These are phyloP conservation scores for Cydia strobilella DNA, from an alignment of 1,140 invertebrate species.

Conservation along the genomic window DNA sequence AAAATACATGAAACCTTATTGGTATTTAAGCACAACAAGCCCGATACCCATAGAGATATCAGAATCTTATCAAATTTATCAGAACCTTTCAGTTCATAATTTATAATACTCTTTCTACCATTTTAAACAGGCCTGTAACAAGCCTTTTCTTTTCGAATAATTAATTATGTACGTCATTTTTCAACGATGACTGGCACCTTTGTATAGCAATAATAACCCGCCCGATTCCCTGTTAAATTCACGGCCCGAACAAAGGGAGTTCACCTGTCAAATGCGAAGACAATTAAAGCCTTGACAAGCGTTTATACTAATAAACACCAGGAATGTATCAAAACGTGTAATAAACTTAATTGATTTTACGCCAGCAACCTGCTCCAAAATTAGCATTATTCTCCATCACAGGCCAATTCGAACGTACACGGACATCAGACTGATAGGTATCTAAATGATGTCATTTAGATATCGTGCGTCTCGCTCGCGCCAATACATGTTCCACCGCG, in stretches of 20 bases:
- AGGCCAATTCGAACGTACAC: no score
- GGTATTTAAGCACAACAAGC: no score
- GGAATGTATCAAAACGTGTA: background rate
- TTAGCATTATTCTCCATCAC: no score
- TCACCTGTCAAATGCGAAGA: conserved; percentile 15
- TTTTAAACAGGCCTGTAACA: background rate
- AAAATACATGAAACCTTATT: no score
- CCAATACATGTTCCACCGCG: no score
- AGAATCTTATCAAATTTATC: no score
- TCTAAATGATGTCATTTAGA: no score
- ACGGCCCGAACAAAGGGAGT: conserved; percentile 14
- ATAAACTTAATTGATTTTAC: conserved; percentile 2
- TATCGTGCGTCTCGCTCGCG: no score
- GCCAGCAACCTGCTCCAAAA: background rate
- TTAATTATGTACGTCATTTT: conserved; percentile 22
- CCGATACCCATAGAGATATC: no score
- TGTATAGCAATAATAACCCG: conserved; percentile 24
- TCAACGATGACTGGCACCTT: conserved; percentile 12
- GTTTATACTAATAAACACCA: background rate
- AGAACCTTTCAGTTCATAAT: background rate
- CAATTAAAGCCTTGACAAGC: background rate
- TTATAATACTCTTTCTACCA: background rate
- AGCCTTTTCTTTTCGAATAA: conserved; percentile 18
- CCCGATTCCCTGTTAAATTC: conserved; percentile 23
- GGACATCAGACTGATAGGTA: no score